Conservation (phyloP, 2,113 vertebrate species). For the Lethenteron reissneri region DNA sequence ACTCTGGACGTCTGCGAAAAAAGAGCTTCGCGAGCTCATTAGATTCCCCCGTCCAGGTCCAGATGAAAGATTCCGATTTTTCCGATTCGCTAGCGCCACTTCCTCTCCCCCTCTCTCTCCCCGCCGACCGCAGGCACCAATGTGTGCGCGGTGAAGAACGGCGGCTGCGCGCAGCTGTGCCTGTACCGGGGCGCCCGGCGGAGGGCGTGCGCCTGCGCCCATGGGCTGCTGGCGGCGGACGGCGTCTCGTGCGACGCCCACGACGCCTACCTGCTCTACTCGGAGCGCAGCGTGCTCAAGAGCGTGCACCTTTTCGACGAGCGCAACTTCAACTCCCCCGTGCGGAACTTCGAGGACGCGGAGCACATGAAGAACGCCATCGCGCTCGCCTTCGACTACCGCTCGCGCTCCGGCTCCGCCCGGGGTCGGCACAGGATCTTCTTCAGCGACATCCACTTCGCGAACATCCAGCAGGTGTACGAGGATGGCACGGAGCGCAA, state of each 20-base stretch:
- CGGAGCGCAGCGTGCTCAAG: conserved; percentile 81
- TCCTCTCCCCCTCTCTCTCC: not conserved
- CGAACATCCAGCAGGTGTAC: conserved; percentile 92
- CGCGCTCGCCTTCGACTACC: conserved; percentile 72
- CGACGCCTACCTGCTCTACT: conserved; percentile 79
- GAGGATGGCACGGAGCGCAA: conserved; percentile 53
- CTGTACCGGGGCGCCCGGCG: conserved; percentile 42
- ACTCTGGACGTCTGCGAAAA: too few relatives aligned
- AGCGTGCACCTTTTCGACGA: conserved; percentile 86
- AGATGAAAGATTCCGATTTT: too few relatives aligned
- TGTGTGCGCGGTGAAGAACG: conserved; percentile 55
- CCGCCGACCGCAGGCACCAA: conserved; percentile 43
- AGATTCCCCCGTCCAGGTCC: too few relatives aligned
- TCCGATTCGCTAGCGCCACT: too few relatives aligned
- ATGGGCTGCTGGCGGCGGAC: conserved; percentile 71
- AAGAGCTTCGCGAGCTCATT: too few relatives aligned
- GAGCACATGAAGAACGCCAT: conserved; percentile 98
- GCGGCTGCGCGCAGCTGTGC: conserved; percentile 74
- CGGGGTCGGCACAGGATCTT: conserved; percentile 48
- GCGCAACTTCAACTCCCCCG: conserved; percentile 72
- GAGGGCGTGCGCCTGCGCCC: conserved; percentile 67
- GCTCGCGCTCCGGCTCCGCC: conserved; percentile 31
- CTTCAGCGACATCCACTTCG: conserved; percentile 95
- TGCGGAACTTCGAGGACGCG: conserved; percentile 81
- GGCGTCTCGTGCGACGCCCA: conserved; percentile 59